phyloP scores from a whole-genome alignment of 2,113 vertebrate species.

The Saiga tatarica region DNA sequence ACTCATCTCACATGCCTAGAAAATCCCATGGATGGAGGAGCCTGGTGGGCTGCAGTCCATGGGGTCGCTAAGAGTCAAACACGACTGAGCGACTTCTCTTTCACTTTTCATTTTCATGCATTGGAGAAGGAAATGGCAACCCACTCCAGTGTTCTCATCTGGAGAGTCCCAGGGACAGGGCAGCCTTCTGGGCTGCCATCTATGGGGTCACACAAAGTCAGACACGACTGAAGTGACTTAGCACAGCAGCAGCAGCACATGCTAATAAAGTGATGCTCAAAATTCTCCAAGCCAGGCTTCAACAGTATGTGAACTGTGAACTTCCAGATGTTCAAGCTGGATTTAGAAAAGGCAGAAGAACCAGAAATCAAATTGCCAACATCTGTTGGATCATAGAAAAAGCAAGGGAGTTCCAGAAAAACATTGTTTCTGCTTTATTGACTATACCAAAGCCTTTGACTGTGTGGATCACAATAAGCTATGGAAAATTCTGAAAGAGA shows the following conservation, averaged over 20 bases:
- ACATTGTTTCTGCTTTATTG: background rate
- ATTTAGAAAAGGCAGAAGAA: background rate
- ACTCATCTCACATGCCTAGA: background rate
- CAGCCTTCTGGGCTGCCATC: too few species aligned
- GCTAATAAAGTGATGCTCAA: background rate
- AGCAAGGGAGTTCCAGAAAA: background rate
- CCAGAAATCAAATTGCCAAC: background rate
- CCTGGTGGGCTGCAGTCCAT: too few species aligned
- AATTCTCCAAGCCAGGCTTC: background rate
- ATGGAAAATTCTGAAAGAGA: background rate
- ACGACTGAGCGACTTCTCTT: too few species aligned
- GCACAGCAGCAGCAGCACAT: background rate
- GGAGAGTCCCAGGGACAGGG: too few species aligned
- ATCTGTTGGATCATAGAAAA: background rate
- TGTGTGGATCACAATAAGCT: background rate
- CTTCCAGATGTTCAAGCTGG: background rate
- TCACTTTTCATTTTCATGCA: too few species aligned
- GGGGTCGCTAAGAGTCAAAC: too few species aligned
- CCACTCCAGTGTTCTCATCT: too few species aligned
- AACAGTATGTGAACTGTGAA: rapidly evolving
- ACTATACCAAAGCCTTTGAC: background rate
- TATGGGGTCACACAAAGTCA: too few species aligned
- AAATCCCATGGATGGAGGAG: too few species aligned
- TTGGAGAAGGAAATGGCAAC: too few species aligned
- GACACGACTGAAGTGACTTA: too few species aligned